Percentiles rank a stretch among this genome's conserved stretches.
These are phyloP conservation scores for Antigone vipio DNA, from an alignment of 2,113 vertebrate genomes.

Conservation along the genomic window DNA sequence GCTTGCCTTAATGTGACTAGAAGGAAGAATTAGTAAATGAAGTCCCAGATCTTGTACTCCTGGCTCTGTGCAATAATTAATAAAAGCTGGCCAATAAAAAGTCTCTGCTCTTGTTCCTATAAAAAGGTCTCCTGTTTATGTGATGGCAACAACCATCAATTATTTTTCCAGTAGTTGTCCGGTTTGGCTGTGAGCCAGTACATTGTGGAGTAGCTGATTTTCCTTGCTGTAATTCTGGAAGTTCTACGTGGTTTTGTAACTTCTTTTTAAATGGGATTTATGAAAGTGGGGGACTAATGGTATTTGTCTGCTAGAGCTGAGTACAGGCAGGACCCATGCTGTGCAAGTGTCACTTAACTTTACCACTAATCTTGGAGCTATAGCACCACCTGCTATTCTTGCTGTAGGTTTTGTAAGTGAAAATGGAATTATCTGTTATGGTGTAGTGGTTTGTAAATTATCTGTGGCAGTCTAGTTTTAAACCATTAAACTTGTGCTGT, in stretches of 20 bases:
- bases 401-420: neutral
- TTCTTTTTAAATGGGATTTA: neutral
- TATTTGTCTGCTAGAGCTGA: neutral
- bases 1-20: neutral
- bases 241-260: neutral
- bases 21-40: neutral
- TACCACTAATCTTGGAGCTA: neutral
- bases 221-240: conserved; percentile 2
- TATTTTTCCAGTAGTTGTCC: neutral
- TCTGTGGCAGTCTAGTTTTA: conserved; percentile 6
- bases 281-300: neutral
- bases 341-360: neutral
- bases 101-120: neutral
- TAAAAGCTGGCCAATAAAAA: neutral
- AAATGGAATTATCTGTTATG: conserved; percentile 33
- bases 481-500: neutral
- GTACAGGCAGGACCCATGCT: neutral
- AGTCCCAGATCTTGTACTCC: neutral
- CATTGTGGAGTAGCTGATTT: neutral
- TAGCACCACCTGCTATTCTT: conserved; percentile 19
- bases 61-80: neutral
- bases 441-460: conserved; percentile 27
- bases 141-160: neutral
- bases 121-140: neutral
- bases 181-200: neutral